Base-by-base conservation (phyloP, 1,140 invertebrate genomes). In the Caenorhabditis brenneri region DNA sequence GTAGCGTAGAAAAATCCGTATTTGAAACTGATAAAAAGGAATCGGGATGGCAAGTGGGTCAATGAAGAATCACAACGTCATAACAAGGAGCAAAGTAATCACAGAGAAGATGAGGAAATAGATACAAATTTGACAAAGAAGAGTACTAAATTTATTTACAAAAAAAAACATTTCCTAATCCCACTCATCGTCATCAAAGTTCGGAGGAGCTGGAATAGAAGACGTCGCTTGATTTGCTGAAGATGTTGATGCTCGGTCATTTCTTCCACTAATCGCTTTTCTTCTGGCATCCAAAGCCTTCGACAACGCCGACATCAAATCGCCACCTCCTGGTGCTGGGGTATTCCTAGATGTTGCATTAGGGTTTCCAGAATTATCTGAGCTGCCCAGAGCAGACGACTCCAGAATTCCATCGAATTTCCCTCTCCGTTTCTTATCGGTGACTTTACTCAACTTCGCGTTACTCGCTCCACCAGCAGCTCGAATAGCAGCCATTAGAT, bases 211-310 rank as follows among this genome's bases (percentile, higher is more conserved):
- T 9, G 84, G 84, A 48, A 85, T 81, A 12, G 36, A 27, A 19
- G 31, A 81, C 1, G 24, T 81, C 53, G 29, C 16, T 24, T 19
- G 1, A 31, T 24, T n/a, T 15, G 46, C 48, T 80, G 69, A 39
- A 15, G 48, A 36, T 31, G 39, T 31, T 55, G 48, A 29, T 31
- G 12, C 3, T 78, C 53, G 36, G 65, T 27, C 33, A 22, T 82
- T 27, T 36, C n/a, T 74, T 39, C 74, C 74, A 31, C 12, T 80
- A 10, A 82, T 82, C 9, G 82, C 65, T 65, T 85, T 85, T 39
- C 84, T 55, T 53, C 84, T 22, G 9, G 84, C 55, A 48, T 85
- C 84, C 16, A 85, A 36, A n/a, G 84, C 84, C n/a, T 81, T 85
- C 4, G 84, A 58, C 16, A 85, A 48, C 1, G 79, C 51, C 0